These are phyloP conservation scores for Otolemur crassicaudatus DNA, from an alignment of 2,797 vertebrate species.

Conservation along the genomic window DNA sequence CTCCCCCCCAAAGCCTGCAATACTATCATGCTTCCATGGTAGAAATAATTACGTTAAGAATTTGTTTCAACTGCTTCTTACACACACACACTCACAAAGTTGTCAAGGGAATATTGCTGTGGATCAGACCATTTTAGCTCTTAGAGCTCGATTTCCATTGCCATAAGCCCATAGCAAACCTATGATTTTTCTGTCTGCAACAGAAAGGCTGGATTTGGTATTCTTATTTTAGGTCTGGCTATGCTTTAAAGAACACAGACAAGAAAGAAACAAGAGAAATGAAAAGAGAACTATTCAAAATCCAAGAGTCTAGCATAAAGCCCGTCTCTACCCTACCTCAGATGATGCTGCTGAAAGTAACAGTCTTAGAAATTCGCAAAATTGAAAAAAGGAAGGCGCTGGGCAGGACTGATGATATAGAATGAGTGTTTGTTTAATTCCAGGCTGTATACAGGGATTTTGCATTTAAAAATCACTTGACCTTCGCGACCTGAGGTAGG, in stretches of 20 bases:
- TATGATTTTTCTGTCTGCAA: slow-evolving; percentile 78
- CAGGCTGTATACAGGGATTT: background rate
- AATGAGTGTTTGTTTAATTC: background rate
- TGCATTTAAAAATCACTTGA: background rate
- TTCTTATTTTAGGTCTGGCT: slow-evolving; percentile 71
- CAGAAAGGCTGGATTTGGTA: slow-evolving; percentile 68
- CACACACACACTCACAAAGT: background rate
- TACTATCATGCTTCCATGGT: slow-evolving; percentile 60
- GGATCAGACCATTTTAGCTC: slow-evolving; percentile 61
- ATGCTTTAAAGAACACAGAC: slow-evolving; percentile 57
- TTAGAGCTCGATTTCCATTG: slow-evolving; percentile 41
- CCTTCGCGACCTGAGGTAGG: background rate
- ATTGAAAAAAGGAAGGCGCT: background rate
- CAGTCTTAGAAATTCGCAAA: background rate
- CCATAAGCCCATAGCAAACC: slow-evolving; percentile 38
- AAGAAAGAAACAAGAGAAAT: background rate
- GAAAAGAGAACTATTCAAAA: background rate
- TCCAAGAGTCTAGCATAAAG: background rate
- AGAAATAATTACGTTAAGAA: slow-evolving; percentile 58
- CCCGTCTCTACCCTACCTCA: background rate
- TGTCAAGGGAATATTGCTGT: slow-evolving; percentile 61
- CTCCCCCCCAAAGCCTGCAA: background rate
- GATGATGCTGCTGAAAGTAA: background rate
- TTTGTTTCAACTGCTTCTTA: slow-evolving; percentile 28
- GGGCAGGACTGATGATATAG: background rate